phyloP scores from a whole-genome alignment of 2,113 vertebrate species.

The Halcyon malimbica region DNA sequence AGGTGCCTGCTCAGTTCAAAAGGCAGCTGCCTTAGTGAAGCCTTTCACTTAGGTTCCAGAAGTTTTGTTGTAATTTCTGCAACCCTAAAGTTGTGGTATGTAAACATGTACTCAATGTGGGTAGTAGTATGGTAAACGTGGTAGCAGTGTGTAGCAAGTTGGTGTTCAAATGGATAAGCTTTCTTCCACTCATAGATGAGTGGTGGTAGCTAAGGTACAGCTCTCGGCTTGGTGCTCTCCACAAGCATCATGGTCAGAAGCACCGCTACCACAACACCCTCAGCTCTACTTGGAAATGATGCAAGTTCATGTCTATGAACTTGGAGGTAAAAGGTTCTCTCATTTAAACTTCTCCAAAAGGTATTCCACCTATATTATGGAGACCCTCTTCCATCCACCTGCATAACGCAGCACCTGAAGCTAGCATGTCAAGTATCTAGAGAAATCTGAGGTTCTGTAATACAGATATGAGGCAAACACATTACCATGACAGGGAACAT shows the following conservation, averaged over 20 bases:
- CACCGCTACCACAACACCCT: background rate
- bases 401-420: background rate
- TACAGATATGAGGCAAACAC: background rate
- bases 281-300: background rate
- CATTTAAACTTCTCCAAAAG: background rate
- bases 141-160: background rate
- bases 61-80: background rate
- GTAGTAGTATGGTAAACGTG: background rate
- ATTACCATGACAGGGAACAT: background rate
- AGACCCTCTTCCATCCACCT: background rate
- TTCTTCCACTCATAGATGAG: background rate
- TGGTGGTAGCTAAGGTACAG: background rate
- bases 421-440: background rate
- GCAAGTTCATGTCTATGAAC: background rate
- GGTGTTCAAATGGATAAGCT: background rate
- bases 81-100: background rate
- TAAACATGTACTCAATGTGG: accelerated
- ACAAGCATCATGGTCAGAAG: background rate
- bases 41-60: background rate
- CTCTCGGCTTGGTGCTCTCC: background rate
- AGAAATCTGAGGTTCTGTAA: background rate
- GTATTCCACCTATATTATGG: background rate
- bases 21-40: background rate
- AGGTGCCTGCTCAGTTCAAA: background rate
- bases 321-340: background rate